A percentile compares a stretch with the other conserved stretches of the same genome.
These are phyloP conservation scores for Iphiclides podalirius DNA, from an alignment of 2,888 invertebrate genomes.

Conservation along the genomic window DNA sequence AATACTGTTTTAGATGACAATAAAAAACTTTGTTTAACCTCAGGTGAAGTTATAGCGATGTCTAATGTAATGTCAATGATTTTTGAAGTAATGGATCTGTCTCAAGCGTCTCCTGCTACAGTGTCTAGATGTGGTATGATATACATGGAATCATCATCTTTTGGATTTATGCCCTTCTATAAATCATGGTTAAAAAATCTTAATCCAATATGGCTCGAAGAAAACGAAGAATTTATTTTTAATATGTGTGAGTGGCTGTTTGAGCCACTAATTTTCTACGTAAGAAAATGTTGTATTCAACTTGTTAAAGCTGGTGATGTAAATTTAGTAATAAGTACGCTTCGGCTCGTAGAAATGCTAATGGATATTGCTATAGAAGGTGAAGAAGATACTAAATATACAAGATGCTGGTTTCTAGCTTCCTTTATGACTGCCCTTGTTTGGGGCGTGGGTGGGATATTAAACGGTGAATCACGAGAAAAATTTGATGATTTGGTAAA, in stretches of 20 bases:
- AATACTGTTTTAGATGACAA: constrained; percentile 94
- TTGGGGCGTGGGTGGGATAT: constrained; percentile 92
- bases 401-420: constrained; percentile 87
- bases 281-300: constrained; percentile 84
- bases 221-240: constrained; percentile 80
- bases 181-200: constrained; percentile 88
- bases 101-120: constrained; percentile 92
- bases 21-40: constrained; percentile 91
- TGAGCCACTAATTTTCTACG: constrained; percentile 86
- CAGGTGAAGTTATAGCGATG: constrained; percentile 93
- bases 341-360: constrained; percentile 87
- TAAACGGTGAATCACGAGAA: constrained; percentile 85
- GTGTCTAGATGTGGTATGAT: constrained; percentile 95
- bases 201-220: constrained; percentile 82
- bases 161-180: constrained; percentile 91
- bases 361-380: constrained; percentile 85
- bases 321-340: constrained; percentile 85
- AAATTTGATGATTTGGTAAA: constrained; percentile 83
- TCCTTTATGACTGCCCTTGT: constrained; percentile 86
- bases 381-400: constrained; percentile 85
- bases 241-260: constrained; percentile 88
- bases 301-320: constrained; percentile 85
- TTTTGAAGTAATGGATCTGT: constrained; percentile 92
- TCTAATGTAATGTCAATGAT: constrained; percentile 90
- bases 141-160: constrained; percentile 90